Conservation (phyloP, 2,113 vertebrate genomes). For the Anthoscopus minutus region DNA sequence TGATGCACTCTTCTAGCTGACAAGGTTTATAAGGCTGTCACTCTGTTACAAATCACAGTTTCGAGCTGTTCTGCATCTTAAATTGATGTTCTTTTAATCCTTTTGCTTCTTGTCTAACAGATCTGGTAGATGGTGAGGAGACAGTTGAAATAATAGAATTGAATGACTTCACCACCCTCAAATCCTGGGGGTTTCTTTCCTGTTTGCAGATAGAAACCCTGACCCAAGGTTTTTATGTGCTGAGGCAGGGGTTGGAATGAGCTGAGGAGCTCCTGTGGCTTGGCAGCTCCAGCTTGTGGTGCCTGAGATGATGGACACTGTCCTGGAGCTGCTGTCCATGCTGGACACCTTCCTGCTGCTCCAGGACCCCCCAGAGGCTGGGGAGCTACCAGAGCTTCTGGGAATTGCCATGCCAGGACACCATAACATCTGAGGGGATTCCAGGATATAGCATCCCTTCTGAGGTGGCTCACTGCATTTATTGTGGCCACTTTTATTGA, state of each 20-base stretch:
- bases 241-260: neutral
- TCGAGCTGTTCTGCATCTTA: neutral
- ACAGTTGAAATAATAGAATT: neutral
- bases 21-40: neutral
- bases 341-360: neutral
- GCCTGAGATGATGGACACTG: neutral
- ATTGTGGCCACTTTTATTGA: neutral
- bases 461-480: neutral
- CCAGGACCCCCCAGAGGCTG: neutral
- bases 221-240: neutral
- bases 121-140: neutral
- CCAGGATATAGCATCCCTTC: neutral
- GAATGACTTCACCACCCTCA: too few species aligned
- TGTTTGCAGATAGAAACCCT: neutral
- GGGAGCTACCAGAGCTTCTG: neutral
- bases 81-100: neutral
- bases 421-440: accelerated
- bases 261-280: neutral
- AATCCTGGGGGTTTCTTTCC: neutral
- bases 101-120: neutral
- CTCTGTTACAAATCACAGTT: neutral
- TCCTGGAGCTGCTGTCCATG: neutral
- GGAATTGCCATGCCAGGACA: neutral
- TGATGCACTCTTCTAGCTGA: neutral
- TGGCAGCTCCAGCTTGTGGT: neutral